phyloP scores from a whole-genome alignment of 2,888 invertebrate species.

The Gortyna flavago region DNA sequence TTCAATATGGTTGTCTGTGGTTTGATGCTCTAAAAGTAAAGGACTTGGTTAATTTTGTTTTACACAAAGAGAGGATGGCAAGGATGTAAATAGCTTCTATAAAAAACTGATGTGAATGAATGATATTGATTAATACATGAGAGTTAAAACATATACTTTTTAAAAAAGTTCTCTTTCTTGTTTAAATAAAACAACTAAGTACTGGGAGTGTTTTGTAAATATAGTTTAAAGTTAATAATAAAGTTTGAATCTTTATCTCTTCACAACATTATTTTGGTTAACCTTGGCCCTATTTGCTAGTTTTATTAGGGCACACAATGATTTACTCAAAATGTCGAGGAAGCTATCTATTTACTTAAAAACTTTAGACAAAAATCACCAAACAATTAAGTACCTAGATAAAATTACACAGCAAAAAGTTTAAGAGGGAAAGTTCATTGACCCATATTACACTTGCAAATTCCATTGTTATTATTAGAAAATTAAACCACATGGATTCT shows the following conservation, averaged over 20 bases:
- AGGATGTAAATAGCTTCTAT: neutral
- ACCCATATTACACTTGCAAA: constrained; percentile 62
- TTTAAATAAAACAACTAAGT: neutral
- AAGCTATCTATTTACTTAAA: neutral
- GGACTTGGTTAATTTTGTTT: neutral
- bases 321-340: neutral
- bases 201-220: constrained; percentile 10
- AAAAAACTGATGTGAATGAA: neutral
- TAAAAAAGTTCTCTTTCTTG: neutral
- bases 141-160: neutral
- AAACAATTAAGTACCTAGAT: neutral
- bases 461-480: constrained; percentile 5
- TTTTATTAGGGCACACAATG: neutral
- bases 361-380: neutral
- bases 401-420: constrained; percentile 37
- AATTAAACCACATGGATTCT: constrained; percentile 36
- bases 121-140: neutral
- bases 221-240: neutral
- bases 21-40: constrained; percentile 83
- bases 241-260: constrained; percentile 30
- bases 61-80: neutral
- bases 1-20: constrained; percentile 76
- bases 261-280: constrained; percentile 14
- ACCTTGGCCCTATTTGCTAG: constrained; percentile 49
- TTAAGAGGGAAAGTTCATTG: constrained; percentile 84